Conservation (phyloP, 2,888 invertebrate species). For the Andrena haemorrhoa region DNA sequence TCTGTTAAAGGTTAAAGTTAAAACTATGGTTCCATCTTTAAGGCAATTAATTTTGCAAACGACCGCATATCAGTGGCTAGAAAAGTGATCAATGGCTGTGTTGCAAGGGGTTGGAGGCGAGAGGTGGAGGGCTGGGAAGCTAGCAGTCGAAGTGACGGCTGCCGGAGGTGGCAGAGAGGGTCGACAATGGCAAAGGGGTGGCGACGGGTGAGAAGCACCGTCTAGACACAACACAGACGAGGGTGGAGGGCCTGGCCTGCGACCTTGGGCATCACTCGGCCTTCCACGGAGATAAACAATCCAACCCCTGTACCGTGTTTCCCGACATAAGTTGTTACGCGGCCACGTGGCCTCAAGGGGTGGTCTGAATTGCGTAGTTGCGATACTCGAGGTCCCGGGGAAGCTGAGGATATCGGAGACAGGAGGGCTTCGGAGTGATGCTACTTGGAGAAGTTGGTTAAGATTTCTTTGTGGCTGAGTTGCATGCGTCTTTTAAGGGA, state of each 20-base stretch:
- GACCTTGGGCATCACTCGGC: conserved; percentile 81
- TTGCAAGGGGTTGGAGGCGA: conserved; percentile 21
- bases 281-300: conserved; percentile 80
- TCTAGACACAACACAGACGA: conserved; percentile 82
- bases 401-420: background rate
- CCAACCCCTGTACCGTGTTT: conserved; percentile 57
- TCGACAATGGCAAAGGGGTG: conserved; percentile 59
- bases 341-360: background rate
- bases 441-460: too few relatives aligned
- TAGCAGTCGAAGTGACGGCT: conserved; percentile 51
- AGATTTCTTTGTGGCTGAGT: too few relatives aligned
- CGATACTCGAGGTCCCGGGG: background rate
- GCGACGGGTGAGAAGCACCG: conserved; percentile 60
- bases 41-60: background rate
- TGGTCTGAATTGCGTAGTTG: conserved; percentile 4
- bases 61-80: conserved; percentile 4
- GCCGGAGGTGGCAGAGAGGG: conserved; percentile 62
- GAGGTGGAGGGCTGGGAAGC: conserved; percentile 40
- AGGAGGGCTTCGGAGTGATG: background rate
- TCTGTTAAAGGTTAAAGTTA: too few relatives aligned
- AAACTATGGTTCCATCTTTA: background rate
- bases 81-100: conserved; percentile 68
- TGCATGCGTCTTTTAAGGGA: too few relatives aligned
- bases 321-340: conserved; percentile 1
- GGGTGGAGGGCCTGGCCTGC: conserved; percentile 75